Evolutionary conservation across 2,888 invertebrate genomes (phyloP).

Genomic region (Pterostichus niger): DNA sequence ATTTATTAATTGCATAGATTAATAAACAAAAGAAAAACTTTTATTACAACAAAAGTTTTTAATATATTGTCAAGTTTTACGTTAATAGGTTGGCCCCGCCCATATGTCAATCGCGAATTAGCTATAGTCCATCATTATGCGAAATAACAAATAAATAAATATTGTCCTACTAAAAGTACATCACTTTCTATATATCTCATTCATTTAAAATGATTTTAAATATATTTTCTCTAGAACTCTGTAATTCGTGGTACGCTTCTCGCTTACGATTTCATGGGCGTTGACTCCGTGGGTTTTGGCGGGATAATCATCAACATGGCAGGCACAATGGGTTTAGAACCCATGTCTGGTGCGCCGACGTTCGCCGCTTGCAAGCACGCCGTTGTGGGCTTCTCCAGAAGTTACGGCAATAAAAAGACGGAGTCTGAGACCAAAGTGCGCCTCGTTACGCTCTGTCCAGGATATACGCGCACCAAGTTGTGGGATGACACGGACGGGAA

Average conservation of each 20-base stretch:
- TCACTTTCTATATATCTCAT: too few relatives aligned
- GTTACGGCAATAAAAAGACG: constrained; percentile 72
- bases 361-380: constrained; percentile 75
- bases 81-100: too few relatives aligned
- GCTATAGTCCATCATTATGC: too few relatives aligned
- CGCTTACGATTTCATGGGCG: constrained; percentile 76
- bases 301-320: constrained; percentile 78
- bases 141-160: too few relatives aligned
- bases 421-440: constrained; percentile 74
- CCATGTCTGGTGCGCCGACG: constrained; percentile 71
- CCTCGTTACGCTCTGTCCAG: constrained; percentile 75
- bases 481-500: neutral
- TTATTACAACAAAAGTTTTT: too few relatives aligned
- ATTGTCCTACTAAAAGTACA: too few relatives aligned
- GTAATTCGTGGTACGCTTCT: constrained; percentile 74
- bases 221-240: neutral
- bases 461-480: constrained; percentile 72
- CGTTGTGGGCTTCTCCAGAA: constrained; percentile 72
- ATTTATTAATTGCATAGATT: too few relatives aligned
- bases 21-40: too few relatives aligned
- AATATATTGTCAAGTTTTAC: too few relatives aligned
- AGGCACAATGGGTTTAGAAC: constrained; percentile 73
- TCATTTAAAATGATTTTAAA: too few relatives aligned
- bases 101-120: too few relatives aligned
- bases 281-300: constrained; percentile 75